phyloP scores from a whole-genome alignment of 1,140 invertebrate genomes.

The Zaprionus camerounensis region DNA sequence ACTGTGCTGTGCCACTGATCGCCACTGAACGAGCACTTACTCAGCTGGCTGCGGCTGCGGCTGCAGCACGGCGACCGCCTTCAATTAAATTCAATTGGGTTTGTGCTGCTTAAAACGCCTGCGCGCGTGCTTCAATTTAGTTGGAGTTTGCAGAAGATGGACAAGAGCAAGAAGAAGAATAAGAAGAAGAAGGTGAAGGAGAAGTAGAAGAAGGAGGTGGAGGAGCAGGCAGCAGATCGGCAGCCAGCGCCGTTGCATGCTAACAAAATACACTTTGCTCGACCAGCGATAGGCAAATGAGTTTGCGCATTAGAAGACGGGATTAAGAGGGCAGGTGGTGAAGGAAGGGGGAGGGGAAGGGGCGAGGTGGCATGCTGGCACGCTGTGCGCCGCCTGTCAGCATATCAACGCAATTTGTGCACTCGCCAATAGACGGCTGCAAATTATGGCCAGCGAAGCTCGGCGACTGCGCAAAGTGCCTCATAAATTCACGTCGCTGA shows the following conservation, averaged over 20 bases:
- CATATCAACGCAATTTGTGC: slow-evolving; percentile 82
- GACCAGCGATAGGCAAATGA: slow-evolving; percentile 76
- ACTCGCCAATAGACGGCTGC: slow-evolving; percentile 75
- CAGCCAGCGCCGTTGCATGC: slow-evolving; percentile 27
- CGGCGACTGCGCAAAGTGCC: slow-evolving; percentile 78
- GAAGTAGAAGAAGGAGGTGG: slow-evolving; percentile 1
- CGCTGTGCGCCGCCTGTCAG: slow-evolving; percentile 77
- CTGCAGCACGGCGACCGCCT: slow-evolving; percentile 36
- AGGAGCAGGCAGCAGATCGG: neutral
- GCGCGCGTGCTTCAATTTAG: slow-evolving; percentile 82
- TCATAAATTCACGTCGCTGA: slow-evolving; percentile 82
- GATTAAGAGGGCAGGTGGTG: neutral
- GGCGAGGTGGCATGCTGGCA: slow-evolving; percentile 11
- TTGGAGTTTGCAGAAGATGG: slow-evolving; percentile 33
- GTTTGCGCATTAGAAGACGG: slow-evolving; percentile 66
- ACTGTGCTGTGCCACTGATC: neutral
- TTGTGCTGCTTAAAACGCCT: slow-evolving; percentile 65
- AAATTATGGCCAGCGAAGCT: slow-evolving; percentile 78
- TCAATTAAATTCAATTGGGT: slow-evolving; percentile 82
- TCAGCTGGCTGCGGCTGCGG: slow-evolving; percentile 6
- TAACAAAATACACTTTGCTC: slow-evolving; percentile 71
- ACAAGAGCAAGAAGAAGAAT: neutral
- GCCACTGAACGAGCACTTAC: slow-evolving; percentile 6
- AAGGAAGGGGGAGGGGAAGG: neutral
- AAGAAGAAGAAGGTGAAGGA: neutral